phyloP scores from a whole-genome alignment of 2,113 vertebrate genomes.

The Zosterops pallidus region DNA sequence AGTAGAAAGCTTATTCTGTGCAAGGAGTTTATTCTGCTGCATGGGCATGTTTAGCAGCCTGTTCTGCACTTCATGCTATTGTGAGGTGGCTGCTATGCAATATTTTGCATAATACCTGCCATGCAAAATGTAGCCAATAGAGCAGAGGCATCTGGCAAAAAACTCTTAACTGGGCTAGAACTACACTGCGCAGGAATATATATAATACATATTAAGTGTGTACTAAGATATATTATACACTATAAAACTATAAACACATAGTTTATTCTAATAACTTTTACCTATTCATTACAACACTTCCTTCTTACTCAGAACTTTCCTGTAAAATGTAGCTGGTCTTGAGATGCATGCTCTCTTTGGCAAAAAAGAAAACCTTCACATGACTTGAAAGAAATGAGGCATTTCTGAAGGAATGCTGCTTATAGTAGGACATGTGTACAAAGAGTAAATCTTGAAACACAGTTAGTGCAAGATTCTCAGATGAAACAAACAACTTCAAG shows the following conservation, averaged over 20 bases:
- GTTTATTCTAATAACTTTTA: background rate
- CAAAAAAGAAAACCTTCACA: background rate
- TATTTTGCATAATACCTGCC: conserved; percentile 25
- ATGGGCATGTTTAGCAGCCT: conserved; percentile 36
- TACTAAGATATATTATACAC: background rate
- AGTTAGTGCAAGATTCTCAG: background rate
- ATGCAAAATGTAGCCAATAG: background rate
- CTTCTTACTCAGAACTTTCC: background rate
- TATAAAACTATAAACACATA: background rate
- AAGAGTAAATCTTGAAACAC: background rate
- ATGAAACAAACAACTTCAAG: background rate
- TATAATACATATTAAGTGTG: background rate
- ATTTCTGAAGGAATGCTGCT: background rate
- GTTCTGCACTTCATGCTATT: background rate
- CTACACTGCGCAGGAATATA: background rate
- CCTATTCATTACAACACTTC: background rate
- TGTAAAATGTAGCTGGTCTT: background rate
- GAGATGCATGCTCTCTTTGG: background rate
- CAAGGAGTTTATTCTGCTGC: conserved; percentile 49
- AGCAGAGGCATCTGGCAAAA: background rate
- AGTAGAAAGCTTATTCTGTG: conserved; percentile 5
- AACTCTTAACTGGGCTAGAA: background rate
- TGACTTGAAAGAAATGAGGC: background rate
- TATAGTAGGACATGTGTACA: background rate
- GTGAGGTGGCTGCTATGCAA: background rate